Conservation (phyloP, 2,888 invertebrate genomes). For the Plagiodera versicolora region DNA sequence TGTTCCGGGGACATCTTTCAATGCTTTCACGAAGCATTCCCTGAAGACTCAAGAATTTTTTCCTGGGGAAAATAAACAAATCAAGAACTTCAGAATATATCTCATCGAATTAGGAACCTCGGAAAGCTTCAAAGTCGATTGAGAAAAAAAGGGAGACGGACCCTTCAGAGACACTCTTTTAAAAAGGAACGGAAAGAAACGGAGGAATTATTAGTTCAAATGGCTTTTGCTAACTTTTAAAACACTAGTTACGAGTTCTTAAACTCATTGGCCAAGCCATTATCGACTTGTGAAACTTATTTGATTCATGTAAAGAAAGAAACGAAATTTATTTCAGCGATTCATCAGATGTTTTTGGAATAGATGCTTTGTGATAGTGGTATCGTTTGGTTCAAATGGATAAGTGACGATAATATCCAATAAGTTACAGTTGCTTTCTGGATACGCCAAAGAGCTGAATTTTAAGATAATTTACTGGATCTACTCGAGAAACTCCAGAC, state of each 20-base stretch:
- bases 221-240: slow-evolving; percentile 55
- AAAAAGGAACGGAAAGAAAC: slow-evolving; percentile 53
- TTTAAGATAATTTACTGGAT: no score
- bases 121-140: slow-evolving; percentile 50
- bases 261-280: slow-evolving; percentile 50
- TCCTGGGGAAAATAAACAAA: slow-evolving; percentile 33
- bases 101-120: slow-evolving; percentile 46
- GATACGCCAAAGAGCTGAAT: no score
- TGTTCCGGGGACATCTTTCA: no score
- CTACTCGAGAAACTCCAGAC: no score
- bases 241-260: slow-evolving; percentile 56
- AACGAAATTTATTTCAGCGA: no score
- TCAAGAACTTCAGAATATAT: slow-evolving; percentile 38
- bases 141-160: slow-evolving; percentile 7
- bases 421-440: no score
- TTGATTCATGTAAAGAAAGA: background rate
- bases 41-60: slow-evolving; percentile 33
- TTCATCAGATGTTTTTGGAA: no score
- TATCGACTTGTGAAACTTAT: background rate
- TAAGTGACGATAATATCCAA: no score
- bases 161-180: slow-evolving; percentile 42
- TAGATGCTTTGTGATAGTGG: no score
- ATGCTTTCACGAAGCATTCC: slow-evolving; percentile 26
- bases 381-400: no score
- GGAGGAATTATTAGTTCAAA: slow-evolving; percentile 56